Base-by-base conservation (phyloP, 2,888 invertebrate genomes). In the Himalopsyche japonica region DNA sequence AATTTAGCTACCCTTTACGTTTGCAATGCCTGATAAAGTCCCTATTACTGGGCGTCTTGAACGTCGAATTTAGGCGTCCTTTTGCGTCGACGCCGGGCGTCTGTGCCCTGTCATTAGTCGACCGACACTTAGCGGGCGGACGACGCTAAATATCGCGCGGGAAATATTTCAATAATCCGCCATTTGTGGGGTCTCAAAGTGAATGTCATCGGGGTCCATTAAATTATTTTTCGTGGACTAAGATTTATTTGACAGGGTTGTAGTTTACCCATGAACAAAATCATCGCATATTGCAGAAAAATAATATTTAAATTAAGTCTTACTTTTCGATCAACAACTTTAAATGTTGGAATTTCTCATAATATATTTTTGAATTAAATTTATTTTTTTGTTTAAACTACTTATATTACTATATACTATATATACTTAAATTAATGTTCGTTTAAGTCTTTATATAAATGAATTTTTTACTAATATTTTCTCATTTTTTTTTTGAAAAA, bases 81-180 rank as follows among this genome's bases (percentile, higher is more conserved):
- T 70, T 43, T 30, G 27, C 76, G 18, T 79, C 86, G 80, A 49
- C 64, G 34, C 82, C 48, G 49, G 80, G 49, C 82, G 82, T 47
- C 78, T 48, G 80, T 76, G 86, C 83, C 82, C 84, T 86, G 84
- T 86, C 86, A 86, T 86, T 86, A 86, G 84, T 48, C 82, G 84
- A 82, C 86, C 84, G 86, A 86, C 86, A 86, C 86, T 86, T 84
- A 82, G 84, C 81, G 84, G 86, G 79, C 76, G 81, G 81, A 48
- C 77, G 84, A 78, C 70, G 85, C 81, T 48, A 76, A 83, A 83
- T 82, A 81, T 81, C 79, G 34, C 79, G 32, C 64, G 34, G 78
- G 34, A 47, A 78, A 70, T 70, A 57, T 57, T 76, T 76, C 76
- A n/a, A 34, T 76, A 78, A 78, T 24, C 47, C 32, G n/a, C 78